Percentiles rank a stretch among this genome's conserved stretches.
These are phyloP conservation scores for Ophioderma brevispina DNA, from an alignment of 35 echinoderm and acorn worm species.

Conservation along the genomic window DNA sequence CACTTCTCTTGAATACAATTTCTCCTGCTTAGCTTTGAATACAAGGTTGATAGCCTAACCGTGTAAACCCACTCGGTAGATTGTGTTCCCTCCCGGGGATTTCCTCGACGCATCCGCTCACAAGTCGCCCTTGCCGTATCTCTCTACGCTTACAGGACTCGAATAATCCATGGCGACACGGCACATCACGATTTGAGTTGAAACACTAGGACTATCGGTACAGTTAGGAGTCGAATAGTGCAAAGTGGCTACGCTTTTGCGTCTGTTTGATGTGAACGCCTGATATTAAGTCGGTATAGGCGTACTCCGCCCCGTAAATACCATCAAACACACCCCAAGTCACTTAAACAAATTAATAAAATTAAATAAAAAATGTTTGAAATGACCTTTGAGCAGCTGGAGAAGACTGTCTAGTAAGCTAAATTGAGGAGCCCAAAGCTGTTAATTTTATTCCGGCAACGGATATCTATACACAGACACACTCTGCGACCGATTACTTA, in stretches of 20 bases:
- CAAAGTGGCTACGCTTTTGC: slow-evolving; percentile 1
- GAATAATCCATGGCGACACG: background rate
- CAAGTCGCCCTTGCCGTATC: background rate
- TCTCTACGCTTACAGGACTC: background rate
- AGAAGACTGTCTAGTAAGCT: background rate
- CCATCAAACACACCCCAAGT: slow-evolving; percentile 1
- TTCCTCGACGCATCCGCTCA: background rate
- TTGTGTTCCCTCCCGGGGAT: background rate
- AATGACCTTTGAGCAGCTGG: background rate
- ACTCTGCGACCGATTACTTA: background rate
- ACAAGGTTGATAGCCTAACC: background rate
- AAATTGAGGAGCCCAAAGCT: background rate
- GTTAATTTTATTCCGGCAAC: background rate
- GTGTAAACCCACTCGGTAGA: background rate
- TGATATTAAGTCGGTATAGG: background rate
- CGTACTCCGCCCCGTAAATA: background rate
- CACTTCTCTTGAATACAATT: too few relatives aligned
- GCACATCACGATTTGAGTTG: background rate
- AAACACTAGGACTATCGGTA: slow-evolving; percentile 2
- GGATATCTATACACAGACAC: background rate
- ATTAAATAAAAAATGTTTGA: slow-evolving; percentile 8
- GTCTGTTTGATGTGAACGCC: slow-evolving; percentile 2
- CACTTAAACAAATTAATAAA: slow-evolving; percentile 10
- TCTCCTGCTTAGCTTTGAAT: background rate
- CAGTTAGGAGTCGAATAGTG: slow-evolving; percentile 12